A percentile compares a stretch with the other conserved stretches of the same genome.
Evolutionary conservation across 1,140 invertebrate species (phyloP).

Genomic region (Amyelois transitella): DNA sequence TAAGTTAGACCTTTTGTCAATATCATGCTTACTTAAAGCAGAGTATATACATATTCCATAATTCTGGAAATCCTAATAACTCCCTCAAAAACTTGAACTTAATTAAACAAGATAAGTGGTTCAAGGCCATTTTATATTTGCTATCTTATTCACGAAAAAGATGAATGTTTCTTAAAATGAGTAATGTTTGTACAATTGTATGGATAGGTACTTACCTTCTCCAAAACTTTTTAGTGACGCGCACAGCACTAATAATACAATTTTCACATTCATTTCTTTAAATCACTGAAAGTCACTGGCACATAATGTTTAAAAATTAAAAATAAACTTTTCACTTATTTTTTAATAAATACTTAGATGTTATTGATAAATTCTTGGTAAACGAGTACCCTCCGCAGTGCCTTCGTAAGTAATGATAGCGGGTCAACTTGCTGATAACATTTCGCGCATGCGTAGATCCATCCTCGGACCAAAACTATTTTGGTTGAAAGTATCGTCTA

Average conservation of each 20-base stretch:
- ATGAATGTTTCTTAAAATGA: not conserved
- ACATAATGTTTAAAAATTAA: conserved; percentile 2
- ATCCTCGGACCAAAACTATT: not conserved
- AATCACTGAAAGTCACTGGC: not conserved
- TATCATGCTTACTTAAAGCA: no score
- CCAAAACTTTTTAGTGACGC: conserved; percentile 19
- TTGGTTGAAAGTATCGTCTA: not conserved
- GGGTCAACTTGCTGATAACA: conserved; percentile 5
- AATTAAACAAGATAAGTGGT: no score
- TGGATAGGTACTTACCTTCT: conserved; percentile 23
- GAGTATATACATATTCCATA: no score
- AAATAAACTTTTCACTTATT: not conserved
- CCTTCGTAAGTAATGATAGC: conserved; percentile 1
- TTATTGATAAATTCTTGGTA: not conserved
- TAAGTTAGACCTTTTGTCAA: no score
- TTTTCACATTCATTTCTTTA: conserved; percentile 28
- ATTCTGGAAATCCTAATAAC: no score
- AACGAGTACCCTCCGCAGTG: not conserved
- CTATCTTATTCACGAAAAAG: not conserved
- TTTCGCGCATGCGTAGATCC: conserved; percentile 1
- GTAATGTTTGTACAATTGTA: conserved; percentile 24
- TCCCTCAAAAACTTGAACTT: no score
- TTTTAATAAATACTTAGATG: not conserved
- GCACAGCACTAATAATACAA: conserved; percentile 33
- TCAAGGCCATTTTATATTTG: not conserved